These are phyloP conservation scores for Danionella dracula DNA, from an alignment of 2,797 vertebrate species.

Conservation along the genomic window DNA sequence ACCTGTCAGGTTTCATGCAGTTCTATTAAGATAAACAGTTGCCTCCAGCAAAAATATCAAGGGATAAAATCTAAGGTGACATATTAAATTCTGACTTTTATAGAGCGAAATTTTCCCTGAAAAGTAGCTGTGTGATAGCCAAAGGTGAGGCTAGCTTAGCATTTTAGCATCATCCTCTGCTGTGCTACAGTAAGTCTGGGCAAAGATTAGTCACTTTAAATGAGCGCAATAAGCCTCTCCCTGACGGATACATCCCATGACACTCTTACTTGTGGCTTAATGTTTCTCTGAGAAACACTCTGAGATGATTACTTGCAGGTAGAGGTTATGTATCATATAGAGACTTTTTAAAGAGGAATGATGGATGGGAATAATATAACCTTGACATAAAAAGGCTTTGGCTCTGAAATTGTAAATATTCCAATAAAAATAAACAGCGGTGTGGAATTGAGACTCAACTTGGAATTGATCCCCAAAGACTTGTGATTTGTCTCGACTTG, in stretches of 20 bases:
- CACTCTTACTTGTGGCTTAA: conserved; percentile 52
- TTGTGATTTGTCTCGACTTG: too few species aligned
- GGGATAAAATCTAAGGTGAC: too few species aligned
- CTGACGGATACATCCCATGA: conserved; percentile 56
- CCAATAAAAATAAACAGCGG: too few species aligned
- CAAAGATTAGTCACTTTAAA: conserved; percentile 57
- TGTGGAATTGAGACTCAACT: too few species aligned
- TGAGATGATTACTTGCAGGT: conserved; percentile 54
- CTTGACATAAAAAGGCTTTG: neutral
- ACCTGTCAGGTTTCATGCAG: neutral
- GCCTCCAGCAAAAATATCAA: too few species aligned
- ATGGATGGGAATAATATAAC: conserved; percentile 1
- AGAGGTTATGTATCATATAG: conserved; percentile 32
- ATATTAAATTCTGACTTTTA: neutral
- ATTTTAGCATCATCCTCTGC: conserved; percentile 35
- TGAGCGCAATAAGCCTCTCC: conserved; percentile 49
- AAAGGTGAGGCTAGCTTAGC: conserved; percentile 31
- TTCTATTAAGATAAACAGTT: neutral
- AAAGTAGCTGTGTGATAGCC: conserved; percentile 32
- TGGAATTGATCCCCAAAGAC: too few species aligned
- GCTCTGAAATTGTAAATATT: too few species aligned
- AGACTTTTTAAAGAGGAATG: conserved; percentile 18
- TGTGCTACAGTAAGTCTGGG: conserved; percentile 49
- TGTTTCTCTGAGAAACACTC: conserved; percentile 37
- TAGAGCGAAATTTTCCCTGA: conserved; percentile 3